Evolutionary conservation across 2,113 vertebrate species (phyloP).

Genomic region (Mionectes macconnelli): DNA sequence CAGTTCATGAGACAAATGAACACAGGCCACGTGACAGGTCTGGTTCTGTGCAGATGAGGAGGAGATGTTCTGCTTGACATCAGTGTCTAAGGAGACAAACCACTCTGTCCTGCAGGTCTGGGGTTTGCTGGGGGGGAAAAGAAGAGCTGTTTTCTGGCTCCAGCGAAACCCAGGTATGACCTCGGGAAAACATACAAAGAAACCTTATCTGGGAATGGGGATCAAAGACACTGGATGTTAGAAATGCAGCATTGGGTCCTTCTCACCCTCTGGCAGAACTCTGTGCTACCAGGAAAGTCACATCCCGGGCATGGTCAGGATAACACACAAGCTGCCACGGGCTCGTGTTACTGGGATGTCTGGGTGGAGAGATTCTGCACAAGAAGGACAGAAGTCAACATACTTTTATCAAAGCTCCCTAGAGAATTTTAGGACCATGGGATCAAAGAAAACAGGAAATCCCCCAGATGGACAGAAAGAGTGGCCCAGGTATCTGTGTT

Average conservation of each 20-base stretch:
- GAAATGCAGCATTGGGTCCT: background rate
- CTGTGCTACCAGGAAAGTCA: background rate
- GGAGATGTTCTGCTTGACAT: background rate
- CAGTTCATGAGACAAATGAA: background rate
- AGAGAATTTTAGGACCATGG: background rate
- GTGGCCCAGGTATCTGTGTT: background rate
- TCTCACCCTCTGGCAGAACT: background rate
- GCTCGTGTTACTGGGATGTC: background rate
- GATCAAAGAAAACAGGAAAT: background rate
- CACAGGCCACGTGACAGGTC: background rate
- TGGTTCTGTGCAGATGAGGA: background rate
- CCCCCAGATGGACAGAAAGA: background rate
- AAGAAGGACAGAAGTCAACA: background rate
- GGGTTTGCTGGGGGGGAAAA: background rate
- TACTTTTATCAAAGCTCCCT: background rate
- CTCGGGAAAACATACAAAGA: background rate
- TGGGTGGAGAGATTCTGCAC: background rate
- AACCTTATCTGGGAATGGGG: background rate
- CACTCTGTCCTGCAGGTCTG: background rate
- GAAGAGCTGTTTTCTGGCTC: conserved; percentile 7
- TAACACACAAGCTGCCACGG: background rate
- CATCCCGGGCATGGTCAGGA: background rate
- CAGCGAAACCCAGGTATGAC: background rate
- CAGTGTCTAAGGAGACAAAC: background rate
- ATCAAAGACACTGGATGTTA: background rate